Evolutionary conservation across 2,888 invertebrate species (phyloP).

Genomic region (Sthenelais limicola): DNA sequence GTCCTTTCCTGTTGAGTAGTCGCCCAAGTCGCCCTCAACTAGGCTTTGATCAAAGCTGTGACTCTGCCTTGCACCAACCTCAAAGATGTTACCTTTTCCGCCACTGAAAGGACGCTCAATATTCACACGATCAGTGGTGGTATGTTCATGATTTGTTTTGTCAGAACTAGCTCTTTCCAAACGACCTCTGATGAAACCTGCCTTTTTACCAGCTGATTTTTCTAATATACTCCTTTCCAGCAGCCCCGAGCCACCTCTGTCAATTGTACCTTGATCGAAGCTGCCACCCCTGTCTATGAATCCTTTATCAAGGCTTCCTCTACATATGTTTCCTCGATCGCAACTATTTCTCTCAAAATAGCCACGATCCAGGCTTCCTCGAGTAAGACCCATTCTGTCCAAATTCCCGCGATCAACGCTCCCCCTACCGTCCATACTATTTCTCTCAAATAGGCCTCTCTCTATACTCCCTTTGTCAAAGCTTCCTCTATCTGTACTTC

Average conservation of each 20-base stretch:
- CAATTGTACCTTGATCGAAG: conserved; percentile 16
- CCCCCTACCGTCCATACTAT: too few species aligned
- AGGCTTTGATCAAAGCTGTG: conserved; percentile 32
- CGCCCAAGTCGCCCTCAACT: background rate
- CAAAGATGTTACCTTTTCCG: background rate
- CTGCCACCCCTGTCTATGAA: conserved; percentile 29
- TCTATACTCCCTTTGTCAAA: conserved; percentile 3
- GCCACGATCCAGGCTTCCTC: background rate
- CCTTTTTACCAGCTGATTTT: too few species aligned
- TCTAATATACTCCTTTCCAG: too few species aligned
- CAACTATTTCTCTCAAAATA: background rate
- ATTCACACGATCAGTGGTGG: background rate
- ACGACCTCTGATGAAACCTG: conserved; percentile 6
- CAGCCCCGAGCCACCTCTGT: too few species aligned
- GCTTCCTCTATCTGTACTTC: conserved; percentile 18
- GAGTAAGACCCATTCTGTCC: conserved; percentile 16
- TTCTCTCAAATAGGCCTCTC: too few species aligned
- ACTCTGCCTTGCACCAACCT: background rate
- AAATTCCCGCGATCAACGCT: conserved; percentile 5
- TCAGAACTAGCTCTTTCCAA: conserved; percentile 29
- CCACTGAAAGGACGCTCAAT: background rate
- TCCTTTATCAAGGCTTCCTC: conserved; percentile 7
- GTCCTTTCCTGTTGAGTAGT: background rate
- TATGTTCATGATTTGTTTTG: conserved; percentile 10
- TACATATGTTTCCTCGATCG: conserved; percentile 1